Evolutionary conservation across 2,113 vertebrate species (phyloP).

Genomic region (Trematomus loennbergii): DNA sequence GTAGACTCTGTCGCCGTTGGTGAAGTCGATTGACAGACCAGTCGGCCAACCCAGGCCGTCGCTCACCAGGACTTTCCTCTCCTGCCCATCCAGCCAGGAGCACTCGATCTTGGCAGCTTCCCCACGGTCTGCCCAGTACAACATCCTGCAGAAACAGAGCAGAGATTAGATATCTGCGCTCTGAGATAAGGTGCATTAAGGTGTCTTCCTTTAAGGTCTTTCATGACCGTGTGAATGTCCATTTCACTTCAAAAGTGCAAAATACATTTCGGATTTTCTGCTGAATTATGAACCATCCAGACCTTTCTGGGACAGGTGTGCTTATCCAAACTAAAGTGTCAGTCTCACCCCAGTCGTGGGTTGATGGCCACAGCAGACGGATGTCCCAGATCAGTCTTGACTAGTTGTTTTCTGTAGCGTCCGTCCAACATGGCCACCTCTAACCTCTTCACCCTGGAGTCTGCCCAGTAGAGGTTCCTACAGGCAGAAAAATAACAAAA

Average conservation of each 20-base stretch:
- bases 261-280: too few relatives aligned
- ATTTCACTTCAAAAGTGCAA: background rate
- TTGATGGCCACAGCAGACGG: conserved; percentile 92
- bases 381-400: conserved; percentile 86
- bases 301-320: too few relatives aligned
- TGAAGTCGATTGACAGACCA: conserved; percentile 91
- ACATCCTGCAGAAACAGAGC: conserved; percentile 78
- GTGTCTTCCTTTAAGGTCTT: background rate
- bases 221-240: too few relatives aligned
- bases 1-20: conserved; percentile 91
- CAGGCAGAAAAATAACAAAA: background rate
- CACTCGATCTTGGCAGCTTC: conserved; percentile 89
- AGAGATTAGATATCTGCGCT: background rate
- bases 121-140: conserved; percentile 95
- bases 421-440: conserved; percentile 93
- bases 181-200: background rate
- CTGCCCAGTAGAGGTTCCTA: conserved; percentile 96
- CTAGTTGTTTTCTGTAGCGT: conserved; percentile 92
- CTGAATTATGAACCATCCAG: too few relatives aligned
- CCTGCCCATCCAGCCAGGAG: conserved; percentile 93
- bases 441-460: conserved; percentile 87
- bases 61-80: conserved; percentile 85
- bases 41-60: conserved; percentile 92
- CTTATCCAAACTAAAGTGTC: conserved; percentile 33
- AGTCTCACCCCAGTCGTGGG: conserved; percentile 90